These are phyloP conservation scores for Petrocephalus zakoni DNA, from an alignment of 2,113 vertebrate genomes.

Conservation along the genomic window DNA sequence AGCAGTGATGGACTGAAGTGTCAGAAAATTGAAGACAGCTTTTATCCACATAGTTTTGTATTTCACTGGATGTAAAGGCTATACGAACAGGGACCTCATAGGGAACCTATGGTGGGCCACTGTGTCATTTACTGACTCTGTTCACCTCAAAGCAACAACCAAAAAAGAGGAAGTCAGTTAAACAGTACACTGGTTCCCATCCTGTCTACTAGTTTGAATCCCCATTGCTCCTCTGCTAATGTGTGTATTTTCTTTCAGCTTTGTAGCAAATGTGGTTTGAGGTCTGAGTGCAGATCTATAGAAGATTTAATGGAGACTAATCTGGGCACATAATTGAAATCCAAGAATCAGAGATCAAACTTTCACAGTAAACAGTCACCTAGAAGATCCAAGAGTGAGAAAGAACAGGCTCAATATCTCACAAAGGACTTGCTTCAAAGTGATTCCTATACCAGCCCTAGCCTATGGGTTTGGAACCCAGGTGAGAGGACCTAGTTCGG, in stretches of 20 bases:
- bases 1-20: neutral
- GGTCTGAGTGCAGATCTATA: neutral
- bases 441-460: neutral
- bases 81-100: neutral
- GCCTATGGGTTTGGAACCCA: neutral
- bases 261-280: neutral
- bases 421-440: neutral
- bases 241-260: neutral
- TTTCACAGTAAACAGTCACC: neutral
- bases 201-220: neutral
- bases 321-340: neutral
- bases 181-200: neutral
- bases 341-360: neutral
- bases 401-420: neutral
- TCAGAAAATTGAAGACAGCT: neutral
- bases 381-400: neutral
- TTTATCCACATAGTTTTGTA: neutral
- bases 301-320: neutral
- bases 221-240: neutral
- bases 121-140: neutral
- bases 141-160: neutral
- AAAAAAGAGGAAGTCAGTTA: neutral
- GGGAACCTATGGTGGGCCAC: neutral
- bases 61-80: neutral
- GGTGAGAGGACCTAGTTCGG: neutral